Percentiles rank a stretch among this genome's conserved stretches.
phyloP scores from a whole-genome alignment of 2,888 invertebrate species.

The Mesoligia furuncula region DNA sequence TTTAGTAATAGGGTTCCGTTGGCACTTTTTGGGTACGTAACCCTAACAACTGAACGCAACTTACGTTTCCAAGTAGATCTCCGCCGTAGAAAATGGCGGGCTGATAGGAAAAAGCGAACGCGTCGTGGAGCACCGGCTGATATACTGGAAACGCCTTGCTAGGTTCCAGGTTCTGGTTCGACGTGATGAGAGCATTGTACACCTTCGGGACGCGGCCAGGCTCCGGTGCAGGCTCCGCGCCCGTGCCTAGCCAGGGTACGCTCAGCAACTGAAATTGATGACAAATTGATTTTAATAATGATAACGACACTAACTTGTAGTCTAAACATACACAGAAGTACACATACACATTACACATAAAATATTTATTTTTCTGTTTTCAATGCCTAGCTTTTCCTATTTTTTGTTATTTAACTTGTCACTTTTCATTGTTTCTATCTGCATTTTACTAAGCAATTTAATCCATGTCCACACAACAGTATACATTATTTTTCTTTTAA shows the following conservation, averaged over 20 bases:
- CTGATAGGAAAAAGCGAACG: conserved; percentile 87
- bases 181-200: conserved; percentile 95
- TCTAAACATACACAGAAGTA: neutral
- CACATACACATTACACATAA: neutral
- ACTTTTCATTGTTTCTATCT: neutral
- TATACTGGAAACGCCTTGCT: conserved; percentile 94
- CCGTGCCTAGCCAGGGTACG: conserved; percentile 68
- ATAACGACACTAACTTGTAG: neutral
- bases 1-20: neutral
- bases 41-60: conserved; percentile 53
- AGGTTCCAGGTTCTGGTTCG: conserved; percentile 94
- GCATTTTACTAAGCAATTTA: neutral
- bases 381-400: neutral
- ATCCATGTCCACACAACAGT: neutral
- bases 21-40: neutral
- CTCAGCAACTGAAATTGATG: conserved; percentile 76
- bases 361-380: neutral
- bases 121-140: conserved; percentile 93
- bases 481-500: no score
- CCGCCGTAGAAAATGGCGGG: conserved; percentile 81
- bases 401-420: neutral
- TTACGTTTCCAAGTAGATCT: conserved; percentile 81
- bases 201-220: conserved; percentile 93
- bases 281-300: neutral
- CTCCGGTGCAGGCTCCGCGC: conserved; percentile 82